Base-by-base conservation (phyloP, 2,797 vertebrate genomes). In the Enteromius unitaeniatus region DNA sequence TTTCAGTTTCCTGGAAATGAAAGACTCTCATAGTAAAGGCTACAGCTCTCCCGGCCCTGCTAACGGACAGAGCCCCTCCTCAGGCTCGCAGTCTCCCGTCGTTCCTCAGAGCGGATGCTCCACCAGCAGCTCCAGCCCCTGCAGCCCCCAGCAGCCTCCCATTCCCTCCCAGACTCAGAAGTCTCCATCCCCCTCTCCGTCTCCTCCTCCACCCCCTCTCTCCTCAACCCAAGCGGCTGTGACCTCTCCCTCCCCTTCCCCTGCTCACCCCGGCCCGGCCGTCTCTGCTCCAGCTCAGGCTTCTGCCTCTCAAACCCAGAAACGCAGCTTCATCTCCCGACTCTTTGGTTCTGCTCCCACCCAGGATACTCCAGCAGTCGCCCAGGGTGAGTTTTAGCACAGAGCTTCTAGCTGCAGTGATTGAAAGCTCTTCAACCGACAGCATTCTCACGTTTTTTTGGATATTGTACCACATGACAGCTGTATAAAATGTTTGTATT, bases 21-120 rank as follows among this genome's bases (percentile, higher is more conserved):
- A 97, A 92, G 97, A 99, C 86, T 91, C 95, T 2, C 96, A 96
- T 81, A 95, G 93, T 85, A 97, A 96, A 49, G 96, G 95, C 62
- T 96, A 93, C 0, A 85, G 92, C 0, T 96, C 96, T 0, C 96
- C 97, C 0, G 92, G 92, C 6, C 91, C 96, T 0, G 87, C 97
- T 8, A 97, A 98, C 0, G 98, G 97, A 42, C 98, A 98, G 90
- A 98, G 96, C 90, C 96, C 97, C 0, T 97, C 97, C 23, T 97
- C 97, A 0, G 97, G 97, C 70, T 98, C 97, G 55, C 98, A 97
- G 93, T 99, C 97, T 0, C 98, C 98, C 0, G 88, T 96, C 0
- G 94, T 97, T 2, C 95, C 96, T 7, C 95, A 94, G 0, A 96
- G 96, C 6, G 90, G 95, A 1, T 88, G 94, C 0, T 97, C 97